Evolutionary conservation across 2,113 vertebrate species (phyloP).

Genomic region (Pseudopipra pipra): DNA sequence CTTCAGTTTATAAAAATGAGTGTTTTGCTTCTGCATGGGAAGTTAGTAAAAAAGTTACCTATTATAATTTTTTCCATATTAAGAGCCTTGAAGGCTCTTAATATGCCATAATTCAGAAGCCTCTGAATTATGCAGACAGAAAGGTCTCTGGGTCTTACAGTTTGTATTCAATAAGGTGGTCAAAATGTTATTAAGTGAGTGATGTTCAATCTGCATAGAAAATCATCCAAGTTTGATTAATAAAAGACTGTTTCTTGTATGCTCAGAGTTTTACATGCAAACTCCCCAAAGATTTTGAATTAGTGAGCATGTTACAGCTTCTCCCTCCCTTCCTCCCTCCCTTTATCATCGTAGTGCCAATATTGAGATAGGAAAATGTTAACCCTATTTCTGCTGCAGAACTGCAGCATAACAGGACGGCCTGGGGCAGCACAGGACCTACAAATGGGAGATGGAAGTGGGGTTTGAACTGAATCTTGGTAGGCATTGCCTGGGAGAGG

Average conservation of each 20-base stretch:
- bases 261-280: neutral
- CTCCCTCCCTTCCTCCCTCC: neutral
- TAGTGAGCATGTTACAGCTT: neutral
- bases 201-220: neutral
- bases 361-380: neutral
- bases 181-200: neutral
- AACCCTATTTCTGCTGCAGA: neutral
- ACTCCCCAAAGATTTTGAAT: neutral
- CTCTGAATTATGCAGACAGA: neutral
- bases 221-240: neutral
- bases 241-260: neutral
- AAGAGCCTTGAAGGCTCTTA: neutral
- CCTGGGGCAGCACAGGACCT: neutral
- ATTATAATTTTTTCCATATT: neutral
- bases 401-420: neutral
- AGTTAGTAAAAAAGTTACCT: neutral
- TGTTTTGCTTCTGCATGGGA: neutral
- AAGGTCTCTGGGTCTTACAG: neutral
- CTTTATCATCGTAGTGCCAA: neutral
- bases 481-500: neutral
- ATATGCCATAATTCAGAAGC: too few species aligned
- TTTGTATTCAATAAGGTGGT: neutral
- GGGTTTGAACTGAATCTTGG: neutral
- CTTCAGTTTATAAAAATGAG: neutral
- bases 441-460: neutral